phyloP scores from a whole-genome alignment of 2,113 vertebrate genomes.

The Mustelus asterias region DNA sequence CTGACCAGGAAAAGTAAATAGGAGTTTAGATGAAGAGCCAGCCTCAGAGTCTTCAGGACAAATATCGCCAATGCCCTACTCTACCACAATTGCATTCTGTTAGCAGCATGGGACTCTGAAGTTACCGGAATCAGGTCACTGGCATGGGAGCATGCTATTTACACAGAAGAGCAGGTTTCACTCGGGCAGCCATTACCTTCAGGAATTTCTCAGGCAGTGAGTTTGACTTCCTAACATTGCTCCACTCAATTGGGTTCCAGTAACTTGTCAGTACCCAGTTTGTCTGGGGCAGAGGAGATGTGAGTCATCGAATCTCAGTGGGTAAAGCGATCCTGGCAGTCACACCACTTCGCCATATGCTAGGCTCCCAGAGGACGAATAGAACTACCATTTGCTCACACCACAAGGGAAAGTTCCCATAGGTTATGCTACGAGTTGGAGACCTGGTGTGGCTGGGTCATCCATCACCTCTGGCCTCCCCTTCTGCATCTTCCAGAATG shows the following conservation, averaged over 20 bases:
- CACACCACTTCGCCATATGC: too few species aligned
- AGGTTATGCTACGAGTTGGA: background rate
- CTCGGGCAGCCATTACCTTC: background rate
- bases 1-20: background rate
- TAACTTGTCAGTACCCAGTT: background rate
- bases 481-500: background rate
- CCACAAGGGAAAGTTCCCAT: background rate
- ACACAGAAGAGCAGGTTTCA: background rate
- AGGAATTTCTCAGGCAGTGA: background rate
- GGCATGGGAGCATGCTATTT: background rate
- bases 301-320: background rate
- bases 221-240: background rate
- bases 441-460: background rate
- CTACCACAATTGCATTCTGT: background rate
- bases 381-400: background rate
- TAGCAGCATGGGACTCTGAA: background rate
- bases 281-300: background rate
- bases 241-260: background rate
- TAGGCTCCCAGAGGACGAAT: background rate
- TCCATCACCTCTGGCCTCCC: background rate
- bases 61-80: background rate
- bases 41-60: background rate
- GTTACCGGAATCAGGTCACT: background rate
- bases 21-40: background rate
- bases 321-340: background rate